phyloP scores from a whole-genome alignment of 2,888 invertebrate genomes.

The Athetis lepigone region DNA sequence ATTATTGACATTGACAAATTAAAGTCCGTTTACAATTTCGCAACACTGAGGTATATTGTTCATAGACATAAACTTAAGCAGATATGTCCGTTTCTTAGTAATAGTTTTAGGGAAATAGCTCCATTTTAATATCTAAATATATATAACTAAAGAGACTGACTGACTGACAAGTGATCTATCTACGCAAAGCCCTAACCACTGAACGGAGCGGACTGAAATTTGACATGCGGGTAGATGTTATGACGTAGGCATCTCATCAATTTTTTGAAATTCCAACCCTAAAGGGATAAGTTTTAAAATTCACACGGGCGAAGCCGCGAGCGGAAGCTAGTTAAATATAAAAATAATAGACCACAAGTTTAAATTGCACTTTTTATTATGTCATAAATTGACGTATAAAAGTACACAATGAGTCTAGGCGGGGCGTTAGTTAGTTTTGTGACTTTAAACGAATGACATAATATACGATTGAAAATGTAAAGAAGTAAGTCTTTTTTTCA shows the following conservation, averaged over 20 bases:
- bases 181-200: no score
- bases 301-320: no score
- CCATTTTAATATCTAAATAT: slow-evolving; percentile 16
- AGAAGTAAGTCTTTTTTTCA: not conserved
- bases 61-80: not conserved
- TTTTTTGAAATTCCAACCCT: no score
- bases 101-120: not conserved
- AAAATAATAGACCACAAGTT: slow-evolving; percentile 40
- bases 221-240: no score
- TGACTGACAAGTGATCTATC: no score
- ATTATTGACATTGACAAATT: slow-evolving; percentile 31
- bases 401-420: slow-evolving; percentile 35
- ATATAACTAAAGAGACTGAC: no score
- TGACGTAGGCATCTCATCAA: no score
- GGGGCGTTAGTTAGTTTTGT: not conserved
- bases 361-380: slow-evolving; percentile 45
- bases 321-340: not conserved
- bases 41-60: not conserved
- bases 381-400: slow-evolving; percentile 50
- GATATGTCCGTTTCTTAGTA: not conserved
- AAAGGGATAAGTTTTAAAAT: no score
- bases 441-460: not conserved
- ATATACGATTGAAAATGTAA: not conserved
- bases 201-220: no score
- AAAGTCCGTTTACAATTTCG: not conserved